These are phyloP conservation scores for Synodontis membranacea DNA, from an alignment of 2,113 vertebrate species.

Conservation along the genomic window DNA sequence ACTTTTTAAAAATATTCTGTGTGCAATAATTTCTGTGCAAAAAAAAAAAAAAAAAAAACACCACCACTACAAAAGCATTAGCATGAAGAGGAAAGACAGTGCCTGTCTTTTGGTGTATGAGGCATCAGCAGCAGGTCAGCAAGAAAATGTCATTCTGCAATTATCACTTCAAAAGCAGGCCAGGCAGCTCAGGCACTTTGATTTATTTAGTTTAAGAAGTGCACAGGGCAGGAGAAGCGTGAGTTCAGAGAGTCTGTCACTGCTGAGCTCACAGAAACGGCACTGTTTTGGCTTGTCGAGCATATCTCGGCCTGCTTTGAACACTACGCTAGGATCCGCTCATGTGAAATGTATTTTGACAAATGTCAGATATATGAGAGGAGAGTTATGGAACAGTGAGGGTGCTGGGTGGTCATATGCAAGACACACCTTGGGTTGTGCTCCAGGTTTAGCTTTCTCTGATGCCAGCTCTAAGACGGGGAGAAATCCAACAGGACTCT, in stretches of 20 bases:
- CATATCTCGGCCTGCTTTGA: conserved; percentile 79
- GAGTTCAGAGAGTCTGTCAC: conserved; percentile 62
- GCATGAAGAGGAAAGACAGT: conserved; percentile 52
- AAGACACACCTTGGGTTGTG: conserved; percentile 72
- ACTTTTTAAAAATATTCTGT: not conserved
- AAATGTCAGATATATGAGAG: conserved; percentile 75
- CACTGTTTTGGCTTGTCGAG: conserved; percentile 74
- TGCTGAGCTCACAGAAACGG: conserved; percentile 80
- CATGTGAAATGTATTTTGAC: conserved; percentile 81
- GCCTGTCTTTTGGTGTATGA: conserved; percentile 30
- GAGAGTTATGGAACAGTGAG: conserved; percentile 24
- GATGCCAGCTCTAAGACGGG: conserved; percentile 40
- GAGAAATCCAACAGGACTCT: conserved; percentile 64
- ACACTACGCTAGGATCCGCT: conserved; percentile 76
- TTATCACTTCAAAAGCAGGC: conserved; percentile 75
- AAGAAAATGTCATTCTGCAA: conserved; percentile 71
- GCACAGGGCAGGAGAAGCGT: conserved; percentile 70
- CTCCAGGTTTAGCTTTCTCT: conserved; percentile 68
- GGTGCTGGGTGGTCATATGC: conserved; percentile 25
- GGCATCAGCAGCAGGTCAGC: conserved; percentile 63
- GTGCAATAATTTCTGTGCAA: not conserved
- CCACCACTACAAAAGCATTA: conserved; percentile 60
- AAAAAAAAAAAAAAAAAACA: not conserved
- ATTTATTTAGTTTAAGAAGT: conserved; percentile 79
- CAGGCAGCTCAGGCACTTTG: conserved; percentile 72